Evolutionary conservation across 2,797 vertebrate genomes (phyloP).

Genomic region (Bradypodion pumilum): DNA sequence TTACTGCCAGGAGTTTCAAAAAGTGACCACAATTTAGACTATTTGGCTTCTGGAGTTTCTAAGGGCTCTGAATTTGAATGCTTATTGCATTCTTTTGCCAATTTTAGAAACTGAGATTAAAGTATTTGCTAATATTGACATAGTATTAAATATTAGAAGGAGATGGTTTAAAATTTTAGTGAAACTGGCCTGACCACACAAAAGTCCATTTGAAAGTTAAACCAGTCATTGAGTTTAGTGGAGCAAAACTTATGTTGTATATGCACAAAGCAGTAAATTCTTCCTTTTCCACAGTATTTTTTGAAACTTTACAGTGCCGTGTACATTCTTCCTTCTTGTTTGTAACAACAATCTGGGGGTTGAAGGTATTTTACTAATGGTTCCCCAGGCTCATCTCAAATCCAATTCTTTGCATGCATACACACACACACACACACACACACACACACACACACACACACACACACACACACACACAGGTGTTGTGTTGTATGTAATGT

Average conservation of each 20-base stretch:
- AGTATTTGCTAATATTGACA: neutral
- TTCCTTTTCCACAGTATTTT: neutral
- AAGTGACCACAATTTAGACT: neutral
- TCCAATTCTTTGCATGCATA: neutral
- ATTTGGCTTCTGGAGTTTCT: neutral
- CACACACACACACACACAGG: too few species aligned
- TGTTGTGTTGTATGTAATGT: too few species aligned
- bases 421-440: too few species aligned
- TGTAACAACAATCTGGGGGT: neutral
- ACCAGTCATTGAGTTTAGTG: neutral
- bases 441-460: too few species aligned
- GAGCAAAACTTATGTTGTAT: neutral
- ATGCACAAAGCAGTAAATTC: neutral
- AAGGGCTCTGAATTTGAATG: neutral
- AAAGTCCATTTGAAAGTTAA: neutral
- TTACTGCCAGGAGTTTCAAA: neutral
- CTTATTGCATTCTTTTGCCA: neutral
- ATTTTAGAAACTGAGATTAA: neutral
- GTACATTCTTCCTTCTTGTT: neutral
- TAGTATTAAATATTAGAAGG: too few species aligned
- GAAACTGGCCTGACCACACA: neutral
- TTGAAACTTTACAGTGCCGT: neutral
- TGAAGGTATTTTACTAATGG: neutral
- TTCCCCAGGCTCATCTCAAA: neutral
- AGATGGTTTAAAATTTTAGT: neutral